Evolutionary conservation across 2,113 vertebrate species (phyloP).

Genomic region (Alouatta palliata): DNA sequence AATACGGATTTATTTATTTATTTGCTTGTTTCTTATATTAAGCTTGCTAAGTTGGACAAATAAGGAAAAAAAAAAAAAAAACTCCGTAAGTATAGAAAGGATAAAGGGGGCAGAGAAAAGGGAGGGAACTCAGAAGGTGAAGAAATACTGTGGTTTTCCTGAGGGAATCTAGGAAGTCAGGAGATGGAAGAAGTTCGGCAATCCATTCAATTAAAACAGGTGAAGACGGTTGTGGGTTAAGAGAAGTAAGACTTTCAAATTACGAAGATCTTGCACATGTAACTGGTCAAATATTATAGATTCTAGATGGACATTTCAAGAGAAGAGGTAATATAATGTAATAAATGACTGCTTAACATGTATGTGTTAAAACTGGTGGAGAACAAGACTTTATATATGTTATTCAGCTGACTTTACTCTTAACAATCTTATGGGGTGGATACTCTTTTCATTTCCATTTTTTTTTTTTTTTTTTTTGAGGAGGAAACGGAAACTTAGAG

Average conservation of each 20-base stretch:
- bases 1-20: not conserved
- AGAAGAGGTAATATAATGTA: not conserved
- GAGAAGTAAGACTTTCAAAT: not conserved
- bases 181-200: not conserved
- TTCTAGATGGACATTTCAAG: not conserved
- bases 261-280: not conserved
- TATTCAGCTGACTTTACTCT: not conserved
- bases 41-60: not conserved
- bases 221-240: not conserved
- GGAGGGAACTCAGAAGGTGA: not conserved
- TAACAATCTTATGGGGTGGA: not conserved
- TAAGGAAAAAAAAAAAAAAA: not conserved
- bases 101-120: not conserved
- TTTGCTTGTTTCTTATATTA: constrained; percentile 5
- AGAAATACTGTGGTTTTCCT: not conserved
- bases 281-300: not conserved
- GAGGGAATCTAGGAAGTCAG: not conserved
- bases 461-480: not conserved
- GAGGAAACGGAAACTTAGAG: not conserved
- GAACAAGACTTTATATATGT: not conserved
- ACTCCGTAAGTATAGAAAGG: not conserved
- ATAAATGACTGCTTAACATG: not conserved
- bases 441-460: not conserved
- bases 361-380: not conserved
- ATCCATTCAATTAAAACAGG: not conserved